Evolutionary conservation across 2,888 invertebrate genomes (phyloP), one percentile per base, ranked within the genome.

Genomic region (Campoplex nolae): DNA sequence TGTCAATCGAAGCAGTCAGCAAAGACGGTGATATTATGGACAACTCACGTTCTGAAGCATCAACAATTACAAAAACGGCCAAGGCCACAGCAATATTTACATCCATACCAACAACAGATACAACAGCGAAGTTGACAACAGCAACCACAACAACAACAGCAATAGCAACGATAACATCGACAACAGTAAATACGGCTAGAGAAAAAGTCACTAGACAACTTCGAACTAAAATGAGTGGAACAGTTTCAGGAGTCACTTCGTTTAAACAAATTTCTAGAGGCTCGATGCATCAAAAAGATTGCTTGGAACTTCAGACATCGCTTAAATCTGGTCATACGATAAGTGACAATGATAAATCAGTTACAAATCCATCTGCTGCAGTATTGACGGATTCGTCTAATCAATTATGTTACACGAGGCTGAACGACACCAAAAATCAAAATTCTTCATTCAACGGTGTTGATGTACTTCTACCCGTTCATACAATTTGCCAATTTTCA

Each of bases 171-270:
- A 42, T 74, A 56, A 65, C 79, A 67, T 35, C 54, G 42, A 70
- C 85, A 18, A 56, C 85, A 18, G 81, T 79, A 35, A 83, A 76
- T 38, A 68, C 83, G 18, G 81, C 89, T 80, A 56, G 88, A 86
- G 90, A 88, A 87, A 81, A 90, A 88, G 86, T 74, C 88, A 89
- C 83, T 88, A 90, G 83, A 71, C 89, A 62, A 74, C 78, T 75
- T 86, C 73, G 77, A 23, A 68, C 35, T 88, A 51, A 51, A 48
- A 51, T 54, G 84, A 62, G 56, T 62, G 73, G 81, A 48, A 77
- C 83, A 68, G 70, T 79, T 4, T 76, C 87, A 18, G 62, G 23
- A 48, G 56, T 13, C 18, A 28, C 68, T 67, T 54, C 79, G 42
- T 80, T 84, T 51, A 77, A 51, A 38, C 86, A 75, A 32, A 79